Evolutionary conservation across 1,140 invertebrate species (phyloP).

Genomic region (Zaprionus camerounensis): DNA sequence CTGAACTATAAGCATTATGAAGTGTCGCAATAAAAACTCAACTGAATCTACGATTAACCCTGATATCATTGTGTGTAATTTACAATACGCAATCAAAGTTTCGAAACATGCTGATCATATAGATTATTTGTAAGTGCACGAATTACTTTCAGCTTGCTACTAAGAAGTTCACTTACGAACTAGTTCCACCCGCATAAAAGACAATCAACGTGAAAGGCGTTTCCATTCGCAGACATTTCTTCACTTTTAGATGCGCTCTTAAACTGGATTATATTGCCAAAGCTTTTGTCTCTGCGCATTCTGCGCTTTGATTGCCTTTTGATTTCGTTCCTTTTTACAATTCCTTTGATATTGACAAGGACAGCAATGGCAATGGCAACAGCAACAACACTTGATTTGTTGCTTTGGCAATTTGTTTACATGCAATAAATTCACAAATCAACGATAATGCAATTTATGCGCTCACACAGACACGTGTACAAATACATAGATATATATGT

Average conservation of each 20-base stretch:
- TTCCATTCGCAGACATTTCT: slow-evolving; percentile 12
- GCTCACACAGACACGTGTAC: slow-evolving; percentile 22
- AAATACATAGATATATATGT: background rate
- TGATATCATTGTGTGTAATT: slow-evolving; percentile 1
- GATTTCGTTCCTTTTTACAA: slow-evolving; percentile 51
- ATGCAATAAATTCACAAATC: slow-evolving; percentile 76
- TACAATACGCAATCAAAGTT: slow-evolving; percentile 17
- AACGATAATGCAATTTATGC: slow-evolving; percentile 78
- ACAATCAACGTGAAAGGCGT: background rate
- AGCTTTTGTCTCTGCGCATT: slow-evolving; percentile 40
- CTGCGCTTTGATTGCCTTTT: slow-evolving; percentile 65
- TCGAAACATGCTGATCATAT: background rate
- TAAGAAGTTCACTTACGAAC: background rate
- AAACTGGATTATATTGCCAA: slow-evolving; percentile 59
- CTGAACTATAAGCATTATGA: slow-evolving; percentile 30
- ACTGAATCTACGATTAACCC: slow-evolving; percentile 6
- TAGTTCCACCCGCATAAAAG: background rate
- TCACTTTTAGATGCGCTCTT: slow-evolving; percentile 21
- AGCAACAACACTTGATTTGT: slow-evolving; percentile 69
- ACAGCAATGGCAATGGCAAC: slow-evolving; percentile 7
- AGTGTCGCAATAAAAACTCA: slow-evolving; percentile 12
- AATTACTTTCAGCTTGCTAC: background rate
- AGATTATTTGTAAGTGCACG: background rate
- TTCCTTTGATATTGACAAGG: slow-evolving; percentile 17
- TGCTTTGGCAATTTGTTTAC: slow-evolving; percentile 71